A percentile compares a stretch with the other conserved stretches of the same genome.
phyloP scores from a whole-genome alignment of 2,797 vertebrate genomes.

The Poliocrania exsul region DNA sequence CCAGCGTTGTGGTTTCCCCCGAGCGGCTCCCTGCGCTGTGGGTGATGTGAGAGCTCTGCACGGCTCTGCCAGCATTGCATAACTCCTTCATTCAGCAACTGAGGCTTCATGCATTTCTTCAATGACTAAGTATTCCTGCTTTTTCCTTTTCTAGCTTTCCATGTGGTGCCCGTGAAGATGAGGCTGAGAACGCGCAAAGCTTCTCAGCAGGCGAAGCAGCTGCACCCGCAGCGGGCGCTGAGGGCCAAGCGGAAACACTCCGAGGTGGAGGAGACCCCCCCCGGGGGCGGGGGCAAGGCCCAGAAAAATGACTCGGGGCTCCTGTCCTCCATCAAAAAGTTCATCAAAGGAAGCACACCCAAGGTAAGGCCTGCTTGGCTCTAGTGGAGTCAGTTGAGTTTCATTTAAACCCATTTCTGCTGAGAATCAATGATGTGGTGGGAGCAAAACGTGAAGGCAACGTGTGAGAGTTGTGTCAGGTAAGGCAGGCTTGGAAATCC shows the following conservation, averaged over 20 bases:
- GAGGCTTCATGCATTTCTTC: not conserved
- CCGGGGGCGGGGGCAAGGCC: conserved; percentile 85
- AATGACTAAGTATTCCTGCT: not conserved
- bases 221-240: conserved; percentile 83
- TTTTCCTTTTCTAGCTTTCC: conserved; percentile 80
- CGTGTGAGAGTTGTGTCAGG: not conserved
- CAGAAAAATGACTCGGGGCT: conserved; percentile 91
- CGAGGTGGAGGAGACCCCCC: conserved; percentile 87
- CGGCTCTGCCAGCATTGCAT: not conserved
- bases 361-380: conserved; percentile 81
- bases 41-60: not conserved
- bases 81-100: not conserved
- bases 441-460: not conserved
- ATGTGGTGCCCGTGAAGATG: conserved; percentile 92
- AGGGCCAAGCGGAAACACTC: conserved; percentile 93
- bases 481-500: not conserved
- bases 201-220: conserved; percentile 90
- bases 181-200: conserved; percentile 98
- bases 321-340: conserved; percentile 95
- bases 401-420: not conserved
- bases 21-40: not conserved
- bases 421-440: not conserved
- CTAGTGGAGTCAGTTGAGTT: not conserved
- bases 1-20: not conserved
- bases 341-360: conserved; percentile 93